Conservation (phyloP, 2,888 invertebrate genomes). For the Lasioglossum leucozonium region DNA sequence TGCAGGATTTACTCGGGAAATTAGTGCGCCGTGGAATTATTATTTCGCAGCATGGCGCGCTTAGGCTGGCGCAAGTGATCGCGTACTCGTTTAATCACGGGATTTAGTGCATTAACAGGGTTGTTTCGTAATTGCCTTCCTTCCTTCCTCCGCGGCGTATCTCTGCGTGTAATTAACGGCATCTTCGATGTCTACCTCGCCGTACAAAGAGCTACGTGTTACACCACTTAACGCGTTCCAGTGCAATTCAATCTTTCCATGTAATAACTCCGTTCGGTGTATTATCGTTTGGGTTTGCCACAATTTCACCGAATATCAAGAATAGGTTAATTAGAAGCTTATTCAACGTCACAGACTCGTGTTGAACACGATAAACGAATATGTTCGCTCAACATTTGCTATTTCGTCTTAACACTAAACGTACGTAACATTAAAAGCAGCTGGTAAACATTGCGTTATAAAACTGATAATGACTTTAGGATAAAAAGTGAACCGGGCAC, state of each 20-base stretch:
- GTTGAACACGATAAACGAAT: too few relatives aligned
- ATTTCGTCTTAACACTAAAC: not conserved
- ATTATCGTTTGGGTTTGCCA: not conserved
- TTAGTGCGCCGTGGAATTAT: constrained; percentile 7
- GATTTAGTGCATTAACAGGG: constrained; percentile 31
- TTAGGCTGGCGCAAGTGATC: constrained; percentile 14
- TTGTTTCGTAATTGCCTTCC: constrained; percentile 39
- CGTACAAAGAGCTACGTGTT: constrained; percentile 14
- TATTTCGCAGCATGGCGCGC: constrained; percentile 9
- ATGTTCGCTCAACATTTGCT: not conserved
- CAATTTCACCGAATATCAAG: not conserved
- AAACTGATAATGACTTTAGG: too few relatives aligned
- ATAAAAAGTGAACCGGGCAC: too few relatives aligned
- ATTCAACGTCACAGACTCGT: not conserved
- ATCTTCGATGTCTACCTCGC: constrained; percentile 14
- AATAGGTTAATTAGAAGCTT: not conserved
- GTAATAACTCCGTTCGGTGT: not conserved
- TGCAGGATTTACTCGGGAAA: not conserved
- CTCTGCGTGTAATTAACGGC: constrained; percentile 33
- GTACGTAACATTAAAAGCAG: too few relatives aligned
- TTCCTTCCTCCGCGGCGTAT: constrained; percentile 18
- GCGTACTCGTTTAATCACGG: constrained; percentile 35
- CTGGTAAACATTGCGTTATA: too few relatives aligned
- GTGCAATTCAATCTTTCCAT: constrained; percentile 5
- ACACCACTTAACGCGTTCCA: constrained; percentile 5